Conservation (phyloP, 2,797 vertebrate genomes). For the Sebastes glaucus region DNA sequence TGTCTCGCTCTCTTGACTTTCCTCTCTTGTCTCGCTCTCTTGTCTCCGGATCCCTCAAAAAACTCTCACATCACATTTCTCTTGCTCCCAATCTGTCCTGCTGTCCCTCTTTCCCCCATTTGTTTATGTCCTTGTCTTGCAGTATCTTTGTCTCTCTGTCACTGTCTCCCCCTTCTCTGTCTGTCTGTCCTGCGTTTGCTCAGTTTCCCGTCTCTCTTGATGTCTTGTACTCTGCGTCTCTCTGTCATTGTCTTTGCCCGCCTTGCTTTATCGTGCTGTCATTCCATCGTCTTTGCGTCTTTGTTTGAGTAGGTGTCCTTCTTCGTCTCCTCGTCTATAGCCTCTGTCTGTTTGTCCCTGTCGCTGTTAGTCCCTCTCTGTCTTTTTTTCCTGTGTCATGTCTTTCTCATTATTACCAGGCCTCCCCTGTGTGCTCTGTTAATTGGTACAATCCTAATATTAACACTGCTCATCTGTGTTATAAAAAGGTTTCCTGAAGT, state of each 20-base stretch:
- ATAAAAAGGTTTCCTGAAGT: conserved; percentile 55
- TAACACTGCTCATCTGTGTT: conserved; percentile 62
- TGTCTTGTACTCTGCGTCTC: conserved; percentile 43
- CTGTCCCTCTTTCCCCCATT: conserved; percentile 27
- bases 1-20: conserved; percentile 33
- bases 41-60: conserved; percentile 4
- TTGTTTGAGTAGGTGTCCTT: conserved; percentile 34
- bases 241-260: conserved; percentile 35
- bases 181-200: conserved; percentile 6
- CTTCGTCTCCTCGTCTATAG: background rate
- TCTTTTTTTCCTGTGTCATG: conserved; percentile 45
- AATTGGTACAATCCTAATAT: conserved; percentile 77
- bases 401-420: conserved; percentile 65
- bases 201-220: conserved; percentile 26
- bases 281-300: conserved; percentile 12
- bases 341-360: conserved; percentile 34
- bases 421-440: conserved; percentile 67
- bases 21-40: conserved; percentile 21
- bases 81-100: conserved; percentile 29
- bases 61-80: conserved; percentile 25
- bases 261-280: conserved; percentile 27
- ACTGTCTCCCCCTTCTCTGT: background rate
- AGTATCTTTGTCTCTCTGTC: conserved; percentile 23
- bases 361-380: conserved; percentile 34
- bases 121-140: conserved; percentile 36